Percentiles rank a stretch among this genome's conserved stretches.
Conservation (phyloP, 2,888 invertebrate species). For the Aplocera efformata region DNA sequence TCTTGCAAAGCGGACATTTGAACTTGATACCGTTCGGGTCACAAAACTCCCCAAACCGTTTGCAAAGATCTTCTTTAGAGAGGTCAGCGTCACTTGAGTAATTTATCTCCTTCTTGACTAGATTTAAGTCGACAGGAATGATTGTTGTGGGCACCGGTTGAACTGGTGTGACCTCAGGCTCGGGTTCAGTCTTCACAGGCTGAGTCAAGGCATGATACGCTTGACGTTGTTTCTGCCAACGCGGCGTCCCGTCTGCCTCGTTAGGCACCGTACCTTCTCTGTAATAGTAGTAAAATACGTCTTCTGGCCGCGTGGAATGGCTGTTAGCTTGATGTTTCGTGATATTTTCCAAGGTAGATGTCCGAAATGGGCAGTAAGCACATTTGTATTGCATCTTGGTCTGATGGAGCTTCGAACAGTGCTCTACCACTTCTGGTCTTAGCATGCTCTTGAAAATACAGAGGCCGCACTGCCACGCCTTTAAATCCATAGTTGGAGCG, state of each 20-base stretch:
- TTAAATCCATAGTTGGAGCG: conserved; percentile 72
- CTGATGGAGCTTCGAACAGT: conserved; percentile 81
- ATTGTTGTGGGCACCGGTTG: conserved; percentile 8
- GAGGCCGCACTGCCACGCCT: conserved; percentile 86
- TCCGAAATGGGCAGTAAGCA: conserved; percentile 81
- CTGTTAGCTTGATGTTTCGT: conserved; percentile 81
- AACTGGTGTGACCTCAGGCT: conserved; percentile 17
- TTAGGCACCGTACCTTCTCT: conserved; percentile 59
- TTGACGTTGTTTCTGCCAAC: conserved; percentile 60
- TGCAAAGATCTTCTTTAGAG: conserved; percentile 50
- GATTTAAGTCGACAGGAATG: conserved; percentile 44
- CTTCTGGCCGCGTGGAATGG: conserved; percentile 68
- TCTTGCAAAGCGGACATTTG: conserved; percentile 82
- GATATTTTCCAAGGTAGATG: conserved; percentile 77
- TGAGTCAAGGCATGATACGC: conserved; percentile 31
- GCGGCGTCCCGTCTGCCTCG: conserved; percentile 49
- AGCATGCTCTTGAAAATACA: conserved; percentile 82
- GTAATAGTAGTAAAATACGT: conserved; percentile 78
- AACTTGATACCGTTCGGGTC: conserved; percentile 77
- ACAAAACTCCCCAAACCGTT: conserved; percentile 58
- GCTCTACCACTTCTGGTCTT: conserved; percentile 81
- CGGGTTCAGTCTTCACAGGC: conserved; percentile 47
- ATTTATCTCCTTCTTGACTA: conserved; percentile 58
- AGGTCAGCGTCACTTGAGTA: conserved; percentile 26
- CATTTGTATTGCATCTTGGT: conserved; percentile 87